A percentile compares a stretch with the other conserved stretches of the same genome.
Conservation (phyloP, 2,888 invertebrate species). For the Hesperia comma region DNA sequence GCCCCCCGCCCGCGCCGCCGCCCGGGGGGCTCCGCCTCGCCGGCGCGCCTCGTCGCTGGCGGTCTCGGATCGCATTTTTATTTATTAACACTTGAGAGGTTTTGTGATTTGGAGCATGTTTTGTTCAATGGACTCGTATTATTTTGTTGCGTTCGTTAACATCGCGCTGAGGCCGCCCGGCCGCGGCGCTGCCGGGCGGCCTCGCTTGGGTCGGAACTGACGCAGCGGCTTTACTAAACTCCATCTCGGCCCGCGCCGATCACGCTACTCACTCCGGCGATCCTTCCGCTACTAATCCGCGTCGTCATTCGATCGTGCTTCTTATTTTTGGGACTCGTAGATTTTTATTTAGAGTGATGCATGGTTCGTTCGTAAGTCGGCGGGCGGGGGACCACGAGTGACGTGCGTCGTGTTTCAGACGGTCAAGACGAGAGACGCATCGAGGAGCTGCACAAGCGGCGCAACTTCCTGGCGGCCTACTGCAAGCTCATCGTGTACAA, state of each 20-base stretch:
- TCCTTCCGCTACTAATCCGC: conserved; percentile 36
- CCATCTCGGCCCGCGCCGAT: conserved; percentile 18
- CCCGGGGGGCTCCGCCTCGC: neutral
- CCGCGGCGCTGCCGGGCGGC: conserved; percentile 15
- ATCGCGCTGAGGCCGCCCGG: conserved; percentile 38
- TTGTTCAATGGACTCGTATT: conserved; percentile 55
- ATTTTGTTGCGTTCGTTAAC: conserved; percentile 52
- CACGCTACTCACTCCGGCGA: conserved; percentile 25
- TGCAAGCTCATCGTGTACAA: conserved; percentile 99
- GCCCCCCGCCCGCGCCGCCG: neutral
- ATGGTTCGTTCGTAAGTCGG: conserved; percentile 44
- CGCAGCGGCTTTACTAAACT: conserved; percentile 35
- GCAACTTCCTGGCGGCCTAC: conserved; percentile 98
- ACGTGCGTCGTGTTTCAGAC: conserved; percentile 75
- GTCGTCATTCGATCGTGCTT: conserved; percentile 41
- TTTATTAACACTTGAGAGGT: conserved; percentile 57
- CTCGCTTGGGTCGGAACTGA: conserved; percentile 29
- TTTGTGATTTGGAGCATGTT: conserved; percentile 64
- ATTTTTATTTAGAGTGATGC: conserved; percentile 47
- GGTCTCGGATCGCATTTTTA: conserved; percentile 57
- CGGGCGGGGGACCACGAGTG: conserved; percentile 35
- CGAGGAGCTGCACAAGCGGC: conserved; percentile 97
- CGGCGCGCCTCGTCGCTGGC: conserved; percentile 34
- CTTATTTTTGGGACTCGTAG: conserved; percentile 44
- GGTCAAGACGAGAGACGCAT: conserved; percentile 98